phyloP scores from a whole-genome alignment of 2,113 vertebrate genomes.

The Lipotes vexillifer region DNA sequence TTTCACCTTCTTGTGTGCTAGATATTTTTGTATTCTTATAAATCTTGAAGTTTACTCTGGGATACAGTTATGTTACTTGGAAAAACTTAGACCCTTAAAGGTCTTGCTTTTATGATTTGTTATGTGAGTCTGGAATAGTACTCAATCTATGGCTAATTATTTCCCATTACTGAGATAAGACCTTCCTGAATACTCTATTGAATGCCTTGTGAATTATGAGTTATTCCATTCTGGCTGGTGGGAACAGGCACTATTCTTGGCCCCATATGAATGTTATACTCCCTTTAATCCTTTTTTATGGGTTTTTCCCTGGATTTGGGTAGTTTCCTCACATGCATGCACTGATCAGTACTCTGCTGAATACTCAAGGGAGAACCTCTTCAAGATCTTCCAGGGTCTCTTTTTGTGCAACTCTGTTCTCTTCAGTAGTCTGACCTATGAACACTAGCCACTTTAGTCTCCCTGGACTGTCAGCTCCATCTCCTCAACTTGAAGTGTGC shows the following conservation, averaged over 20 bases:
- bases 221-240: not conserved
- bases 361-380: not conserved
- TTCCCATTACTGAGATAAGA: conserved; percentile 19
- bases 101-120: conserved; percentile 32
- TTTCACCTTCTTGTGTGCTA: not conserved
- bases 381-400: not conserved
- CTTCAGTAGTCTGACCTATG: not conserved
- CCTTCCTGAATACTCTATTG: not conserved
- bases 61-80: not conserved
- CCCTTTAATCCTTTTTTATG: not conserved
- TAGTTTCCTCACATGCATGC: not conserved
- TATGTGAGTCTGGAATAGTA: conserved; percentile 10
- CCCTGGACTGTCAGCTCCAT: not conserved
- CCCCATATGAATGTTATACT: not conserved
- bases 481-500: not conserved
- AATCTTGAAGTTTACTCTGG: not conserved
- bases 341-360: not conserved
- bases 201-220: not conserved
- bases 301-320: not conserved
- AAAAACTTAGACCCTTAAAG: not conserved
- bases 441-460: not conserved
- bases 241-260: not conserved
- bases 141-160: conserved; percentile 31
- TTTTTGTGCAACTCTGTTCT: not conserved
- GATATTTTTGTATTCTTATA: not conserved